A percentile compares a stretch with the other conserved stretches of the same genome.
phyloP scores from a whole-genome alignment of 2,797 vertebrate genomes.

The Hypotaenidia okinawae region DNA sequence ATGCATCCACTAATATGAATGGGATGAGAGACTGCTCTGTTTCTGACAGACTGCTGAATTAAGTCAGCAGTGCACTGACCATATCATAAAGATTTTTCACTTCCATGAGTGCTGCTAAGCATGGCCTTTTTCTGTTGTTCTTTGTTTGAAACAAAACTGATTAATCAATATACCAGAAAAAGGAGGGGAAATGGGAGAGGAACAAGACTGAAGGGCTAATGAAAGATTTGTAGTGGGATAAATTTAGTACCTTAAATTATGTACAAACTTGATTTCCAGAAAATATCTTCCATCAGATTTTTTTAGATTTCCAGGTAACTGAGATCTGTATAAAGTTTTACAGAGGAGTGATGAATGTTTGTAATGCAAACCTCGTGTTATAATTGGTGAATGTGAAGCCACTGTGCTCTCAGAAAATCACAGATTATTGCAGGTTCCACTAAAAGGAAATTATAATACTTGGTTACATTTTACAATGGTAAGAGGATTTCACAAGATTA shows the following conservation, averaged over 20 bases:
- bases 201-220: neutral
- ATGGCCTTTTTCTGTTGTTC: neutral
- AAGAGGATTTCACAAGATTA: neutral
- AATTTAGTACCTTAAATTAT: neutral
- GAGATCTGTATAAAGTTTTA: neutral
- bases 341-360: neutral
- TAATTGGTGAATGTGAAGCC: neutral
- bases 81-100: neutral
- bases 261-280: neutral
- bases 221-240: neutral
- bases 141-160: neutral
- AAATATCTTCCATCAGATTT: neutral
- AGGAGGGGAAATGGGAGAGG: neutral
- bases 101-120: neutral
- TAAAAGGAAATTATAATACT: neutral
- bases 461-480: neutral
- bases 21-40: neutral
- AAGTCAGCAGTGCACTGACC: neutral
- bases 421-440: neutral
- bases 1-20: neutral
- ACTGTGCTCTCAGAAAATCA: neutral
- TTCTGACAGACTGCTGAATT: neutral
- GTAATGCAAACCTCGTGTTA: neutral
- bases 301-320: neutral
- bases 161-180: neutral